Evolutionary conservation across 1,140 invertebrate genomes (phyloP), one percentile per base, ranked within the genome.

Genomic region (Drosophila pseudoananassae): DNA sequence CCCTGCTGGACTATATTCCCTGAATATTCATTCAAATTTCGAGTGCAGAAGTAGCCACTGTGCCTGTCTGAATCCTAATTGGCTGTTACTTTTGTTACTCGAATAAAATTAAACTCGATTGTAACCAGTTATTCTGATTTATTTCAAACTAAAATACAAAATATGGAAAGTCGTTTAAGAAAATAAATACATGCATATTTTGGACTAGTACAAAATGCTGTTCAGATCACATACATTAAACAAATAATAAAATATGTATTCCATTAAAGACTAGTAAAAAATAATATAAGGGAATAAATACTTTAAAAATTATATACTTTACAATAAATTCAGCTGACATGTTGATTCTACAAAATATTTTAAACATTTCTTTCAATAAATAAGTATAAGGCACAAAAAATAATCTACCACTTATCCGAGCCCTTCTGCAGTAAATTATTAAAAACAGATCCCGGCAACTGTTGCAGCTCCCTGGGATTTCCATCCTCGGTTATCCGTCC

Each of bases 401-500:
- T 51, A 29, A 6, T 50, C 27, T 59, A 23, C 40, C 47, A 40
- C 38, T 65, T 46, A 29, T 58, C 71, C 1, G 60, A 52, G 3
- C 78, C 85, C 27, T 91, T 83, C 46, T 92, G 92, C 12, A 93
- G 51, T 78, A 94, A 92, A 2, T 91, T 75, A 2, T 92, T 88
- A 57, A 94, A 94, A 33, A 93, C 84, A 33, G 94, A 94, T 60
- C 88, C 89, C 7, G 92, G 92, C 56, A 94, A 93, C 33, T 93
- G 87, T 14, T 96, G 92, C 17, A 98, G 92, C 53, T 93, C 92
- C 38, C 91, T 71, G 1, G 97, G 96, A 46, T 94, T 89, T 43
- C 95, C 96, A 70, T 97, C 95, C 91, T 98, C 97, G 14, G 95
- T 94, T 14, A 97, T 93, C 33, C 92, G 92, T 0, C 97, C 97